Evolutionary conservation across 2,113 vertebrate genomes (phyloP), one percentile per base, ranked within the genome.

Genomic region (Pluvialis apricaria): DNA sequence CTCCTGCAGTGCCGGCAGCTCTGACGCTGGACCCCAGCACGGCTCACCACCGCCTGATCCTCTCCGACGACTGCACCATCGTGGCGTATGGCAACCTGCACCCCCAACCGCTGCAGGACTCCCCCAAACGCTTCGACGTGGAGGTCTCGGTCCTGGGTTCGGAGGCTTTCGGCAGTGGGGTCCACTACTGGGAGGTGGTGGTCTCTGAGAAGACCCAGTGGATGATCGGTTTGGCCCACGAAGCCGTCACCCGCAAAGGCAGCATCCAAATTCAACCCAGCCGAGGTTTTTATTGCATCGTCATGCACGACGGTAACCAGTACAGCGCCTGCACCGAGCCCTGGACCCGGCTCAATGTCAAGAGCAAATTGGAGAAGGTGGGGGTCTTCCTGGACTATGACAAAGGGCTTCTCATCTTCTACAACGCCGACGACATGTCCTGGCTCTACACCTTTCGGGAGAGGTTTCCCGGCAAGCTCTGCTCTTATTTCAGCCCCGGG

Each of bases 151-250:
- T 99, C 57, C 97, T 99, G 97, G 99, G 99, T 5, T 97, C 99
- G 0, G 98, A 99, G 97, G 99, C 99, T 64, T 99, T 99, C 3
- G 97, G 96, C 2, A 92, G 98, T 0, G 99, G 99, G 0, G 99
- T 99, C 44, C 99, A 99, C 90, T 99, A 99, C 98, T 99, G 99
- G 99, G 99, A 99, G 94, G 99, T 99, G 96, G 99, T 99, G 98
- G 99, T 99, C 86, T 99, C 99, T 0, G 99, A 99, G 97, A 99
- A 99, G 96, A 99, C 99, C 47, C 99, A 99, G 97, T 99, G 99
- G 99, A 99, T 99, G 99, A 99, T 99, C 0, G 99, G 99, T 26
- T 97, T 99, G 97, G 99, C 99, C 3, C 98, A 98, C 1, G 99
- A 99, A 97, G 99, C 98, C 0, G 99, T 99, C 8, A 99, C 98